These are phyloP conservation scores for Sphaerodactylus townsendi DNA, from an alignment of 2,113 vertebrate species.

Conservation along the genomic window DNA sequence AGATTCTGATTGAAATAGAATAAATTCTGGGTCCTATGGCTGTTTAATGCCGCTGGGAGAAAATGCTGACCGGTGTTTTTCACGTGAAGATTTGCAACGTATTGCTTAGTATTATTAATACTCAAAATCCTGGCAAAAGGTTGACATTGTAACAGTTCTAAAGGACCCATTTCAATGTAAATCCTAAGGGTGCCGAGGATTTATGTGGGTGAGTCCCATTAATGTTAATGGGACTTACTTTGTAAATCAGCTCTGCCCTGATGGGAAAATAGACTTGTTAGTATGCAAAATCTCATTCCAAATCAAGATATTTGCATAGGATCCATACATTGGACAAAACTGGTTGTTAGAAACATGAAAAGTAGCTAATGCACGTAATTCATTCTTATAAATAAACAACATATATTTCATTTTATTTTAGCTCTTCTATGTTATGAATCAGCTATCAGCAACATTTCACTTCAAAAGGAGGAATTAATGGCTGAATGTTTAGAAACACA, in stretches of 20 bases:
- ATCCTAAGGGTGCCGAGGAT: conserved; percentile 61
- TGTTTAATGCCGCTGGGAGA: conserved; percentile 51
- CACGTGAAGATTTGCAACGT: conserved; percentile 61
- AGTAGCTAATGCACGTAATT: conserved; percentile 46
- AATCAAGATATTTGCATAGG: conserved; percentile 68
- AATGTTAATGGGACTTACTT: conserved; percentile 65
- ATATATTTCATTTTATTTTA: background rate
- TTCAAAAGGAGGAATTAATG: background rate
- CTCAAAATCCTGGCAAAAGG: conserved; percentile 54
- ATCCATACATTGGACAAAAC: conserved; percentile 47
- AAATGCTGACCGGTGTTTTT: conserved; percentile 54
- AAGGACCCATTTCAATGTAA: conserved; percentile 65
- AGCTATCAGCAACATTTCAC: background rate
- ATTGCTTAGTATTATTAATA: conserved; percentile 73
- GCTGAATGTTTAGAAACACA: background rate
- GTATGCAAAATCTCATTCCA: conserved; percentile 70
- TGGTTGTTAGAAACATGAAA: conserved; percentile 46
- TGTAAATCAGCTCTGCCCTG: conserved; percentile 64
- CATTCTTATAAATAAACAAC: conserved; percentile 29
- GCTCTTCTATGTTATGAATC: background rate
- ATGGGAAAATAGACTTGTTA: conserved; percentile 61
- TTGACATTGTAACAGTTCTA: conserved; percentile 67
- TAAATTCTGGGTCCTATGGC: background rate
- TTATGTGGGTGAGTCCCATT: conserved; percentile 66
- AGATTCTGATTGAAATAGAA: conserved; percentile 40